These are phyloP conservation scores for Himalopsyche anomala DNA, from an alignment of 2,888 invertebrate species.

Conservation along the genomic window DNA sequence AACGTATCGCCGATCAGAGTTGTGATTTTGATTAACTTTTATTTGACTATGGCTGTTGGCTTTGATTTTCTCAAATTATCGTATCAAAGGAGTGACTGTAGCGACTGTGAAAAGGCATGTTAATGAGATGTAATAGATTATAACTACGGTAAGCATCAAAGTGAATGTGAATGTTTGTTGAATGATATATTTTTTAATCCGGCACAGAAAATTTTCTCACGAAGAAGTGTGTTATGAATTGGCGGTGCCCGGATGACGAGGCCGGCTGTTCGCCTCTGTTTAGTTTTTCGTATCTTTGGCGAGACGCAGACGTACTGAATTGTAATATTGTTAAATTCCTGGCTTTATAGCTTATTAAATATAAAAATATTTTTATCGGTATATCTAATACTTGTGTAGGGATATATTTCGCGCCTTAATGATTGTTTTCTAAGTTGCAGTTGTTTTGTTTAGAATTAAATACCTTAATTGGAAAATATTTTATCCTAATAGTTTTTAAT, in stretches of 20 bases:
- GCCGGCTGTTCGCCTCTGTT: conserved; percentile 18
- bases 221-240: background rate
- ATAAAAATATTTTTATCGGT: conserved; percentile 63
- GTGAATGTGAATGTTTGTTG: conserved; percentile 61
- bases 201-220: background rate
- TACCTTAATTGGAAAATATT: conserved; percentile 55
- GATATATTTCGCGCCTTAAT: conserved; percentile 64
- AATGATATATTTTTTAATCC: conserved; percentile 1
- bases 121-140: conserved; percentile 40
- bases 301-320: conserved; percentile 51
- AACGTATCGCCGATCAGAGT: conserved; percentile 60
- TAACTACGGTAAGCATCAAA: conserved; percentile 59
- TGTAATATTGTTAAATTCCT: conserved; percentile 62
- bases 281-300: conserved; percentile 48
- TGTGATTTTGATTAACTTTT: conserved; percentile 64
- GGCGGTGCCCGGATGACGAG: conserved; percentile 8
- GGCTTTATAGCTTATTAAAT: conserved; percentile 63
- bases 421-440: conserved; percentile 63
- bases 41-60: conserved; percentile 63
- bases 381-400: conserved; percentile 63
- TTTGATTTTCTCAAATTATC: conserved; percentile 48
- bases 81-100: conserved; percentile 11
- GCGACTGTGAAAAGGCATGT: conserved; percentile 9
- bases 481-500: conserved; percentile 58
- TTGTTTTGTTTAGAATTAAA: conserved; percentile 61